Evolutionary conservation across 64 coral and sea anemone genomes (phyloP).

Genomic region (Stichodactyla mertensii): DNA sequence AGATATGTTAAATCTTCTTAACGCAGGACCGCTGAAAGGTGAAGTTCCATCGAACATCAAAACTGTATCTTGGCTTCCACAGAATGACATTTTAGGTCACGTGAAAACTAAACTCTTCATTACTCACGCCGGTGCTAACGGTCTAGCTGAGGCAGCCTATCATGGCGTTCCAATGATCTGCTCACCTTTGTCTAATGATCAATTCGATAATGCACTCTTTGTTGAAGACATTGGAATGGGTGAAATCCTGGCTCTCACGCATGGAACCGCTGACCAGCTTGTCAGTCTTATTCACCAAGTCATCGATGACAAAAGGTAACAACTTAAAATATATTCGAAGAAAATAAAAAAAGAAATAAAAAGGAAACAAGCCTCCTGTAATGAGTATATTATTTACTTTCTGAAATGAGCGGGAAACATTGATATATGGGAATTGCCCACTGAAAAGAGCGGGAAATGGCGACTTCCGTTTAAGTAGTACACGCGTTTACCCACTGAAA

Average conservation of each 20-base stretch:
- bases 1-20: background rate
- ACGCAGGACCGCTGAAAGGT: background rate
- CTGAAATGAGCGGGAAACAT: too few species aligned
- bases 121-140: conserved; percentile 45
- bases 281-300: conserved; percentile 21
- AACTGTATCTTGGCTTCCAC: conserved; percentile 23
- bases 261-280: conserved; percentile 15
- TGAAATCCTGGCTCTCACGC: conserved; percentile 11
- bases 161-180: conserved; percentile 63
- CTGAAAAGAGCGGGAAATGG: too few species aligned
- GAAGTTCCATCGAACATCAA: conserved; percentile 6
- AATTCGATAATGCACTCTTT: conserved; percentile 27
- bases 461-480: background rate
- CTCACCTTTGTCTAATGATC: conserved; percentile 32
- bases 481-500: background rate
- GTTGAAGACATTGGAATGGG: conserved; percentile 22
- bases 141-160: conserved; percentile 25
- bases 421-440: too few species aligned
- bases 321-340: background rate
- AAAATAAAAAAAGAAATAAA: background rate
- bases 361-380: too few species aligned
- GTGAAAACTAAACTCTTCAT: conserved; percentile 39
- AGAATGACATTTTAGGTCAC: conserved; percentile 53
- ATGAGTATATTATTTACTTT: too few species aligned
- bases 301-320: conserved; percentile 22